Evolutionary conservation across 2,888 invertebrate genomes (phyloP), one percentile per base, ranked within the genome.

Genomic region (Lordiphosa fenestrarum): DNA sequence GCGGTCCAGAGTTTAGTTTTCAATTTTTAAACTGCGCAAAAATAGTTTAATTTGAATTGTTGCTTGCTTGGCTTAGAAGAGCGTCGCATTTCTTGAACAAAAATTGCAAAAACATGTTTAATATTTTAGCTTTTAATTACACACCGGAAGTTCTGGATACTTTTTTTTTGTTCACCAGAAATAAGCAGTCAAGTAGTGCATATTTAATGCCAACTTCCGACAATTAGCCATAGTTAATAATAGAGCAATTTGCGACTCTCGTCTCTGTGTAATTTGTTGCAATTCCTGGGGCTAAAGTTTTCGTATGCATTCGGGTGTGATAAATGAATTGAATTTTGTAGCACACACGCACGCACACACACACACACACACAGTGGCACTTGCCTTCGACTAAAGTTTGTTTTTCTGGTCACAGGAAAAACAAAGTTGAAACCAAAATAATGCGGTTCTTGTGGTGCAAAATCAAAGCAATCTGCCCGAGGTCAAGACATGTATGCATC

Each of bases 151-250:
- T 21, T 38, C 13, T 38, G 19, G 35, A 7, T 10, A 9, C 10
- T 39, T 39, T 30, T 30, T 39, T 39, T 39, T 30, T 39, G 19
- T 39, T 2, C 2, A 19, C 10, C 9, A 13, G 6, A 12, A 5
- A 13, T 9, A 3, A 23, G 6, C 13, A 21, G 46, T 21, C 42
- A 55, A 25, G 25, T 56, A 15, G 23, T 56, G 23, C 35, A 65
- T 52, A 46, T 51, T 41, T 48, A 51, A 65, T 39, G 30, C 49
- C 57, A 35, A 47, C 62, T 47, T 57, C 50, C 67, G 55, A 58
- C 68, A 73, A 82, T 77, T 73, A 84, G 53, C 49, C 66, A 40
- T 58, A 47, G 78, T 81, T 84, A 82, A 84, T 75, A 84, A 84
- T 84, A 36, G 39, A 49, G 44, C 42, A 62, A 57, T 50, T 66